These are phyloP conservation scores for Pseudolycoriella hygida DNA, from an alignment of 2,888 invertebrate genomes.

Conservation along the genomic window DNA sequence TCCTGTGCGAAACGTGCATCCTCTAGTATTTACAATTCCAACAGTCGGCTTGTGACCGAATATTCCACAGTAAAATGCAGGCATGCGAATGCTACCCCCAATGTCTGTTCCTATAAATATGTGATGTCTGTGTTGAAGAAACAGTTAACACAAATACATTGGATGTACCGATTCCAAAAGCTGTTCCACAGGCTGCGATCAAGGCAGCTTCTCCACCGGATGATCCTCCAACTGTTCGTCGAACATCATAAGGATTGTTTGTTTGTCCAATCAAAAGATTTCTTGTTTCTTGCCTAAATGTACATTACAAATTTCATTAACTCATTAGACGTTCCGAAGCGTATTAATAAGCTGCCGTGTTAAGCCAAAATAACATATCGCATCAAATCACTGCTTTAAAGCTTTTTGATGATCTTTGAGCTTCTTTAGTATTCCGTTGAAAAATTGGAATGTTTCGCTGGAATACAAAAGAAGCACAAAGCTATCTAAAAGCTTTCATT, in stretches of 20 bases:
- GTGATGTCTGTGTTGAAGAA: not conserved
- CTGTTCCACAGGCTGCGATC: slow-evolving; percentile 58
- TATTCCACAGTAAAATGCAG: slow-evolving; percentile 69
- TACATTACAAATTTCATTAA: not conserved
- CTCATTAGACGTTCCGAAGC: too few relatives aligned
- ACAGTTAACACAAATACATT: not conserved
- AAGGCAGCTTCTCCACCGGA: slow-evolving; percentile 76
- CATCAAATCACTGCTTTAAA: too few relatives aligned
- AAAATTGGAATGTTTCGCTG: too few relatives aligned
- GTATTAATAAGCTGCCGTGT: too few relatives aligned
- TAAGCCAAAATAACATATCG: too few relatives aligned
- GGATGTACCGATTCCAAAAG: slow-evolving; percentile 57
- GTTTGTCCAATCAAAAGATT: slow-evolving; percentile 82
- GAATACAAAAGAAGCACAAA: too few relatives aligned
- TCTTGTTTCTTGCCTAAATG: slow-evolving; percentile 57
- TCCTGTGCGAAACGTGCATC: slow-evolving; percentile 52
- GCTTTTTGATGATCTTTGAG: too few relatives aligned
- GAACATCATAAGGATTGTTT: slow-evolving; percentile 77
- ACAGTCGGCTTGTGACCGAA: slow-evolving; percentile 67
- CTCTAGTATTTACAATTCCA: slow-evolving; percentile 35
- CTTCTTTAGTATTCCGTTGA: too few relatives aligned
- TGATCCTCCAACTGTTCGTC: slow-evolving; percentile 78
- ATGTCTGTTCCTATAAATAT: slow-evolving; percentile 48
- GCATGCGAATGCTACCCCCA: slow-evolving; percentile 89
- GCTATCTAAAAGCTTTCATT: too few relatives aligned